Evolutionary conservation across 2,113 vertebrate genomes (phyloP), one percentile per base, ranked within the genome.

Genomic region (Rhipidura dahli): DNA sequence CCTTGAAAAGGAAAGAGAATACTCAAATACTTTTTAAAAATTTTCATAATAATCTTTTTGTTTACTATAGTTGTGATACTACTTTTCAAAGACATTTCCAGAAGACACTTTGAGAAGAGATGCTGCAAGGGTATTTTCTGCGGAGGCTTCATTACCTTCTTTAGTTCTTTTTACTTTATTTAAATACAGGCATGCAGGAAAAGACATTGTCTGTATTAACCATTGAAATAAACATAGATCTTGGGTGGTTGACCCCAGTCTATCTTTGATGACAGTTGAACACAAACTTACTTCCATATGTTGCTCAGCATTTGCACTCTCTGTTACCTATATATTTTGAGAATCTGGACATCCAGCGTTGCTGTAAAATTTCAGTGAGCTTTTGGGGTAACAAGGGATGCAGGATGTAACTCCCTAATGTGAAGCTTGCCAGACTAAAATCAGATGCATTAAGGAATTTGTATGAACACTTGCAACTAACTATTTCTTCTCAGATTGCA

Each of bases 251-350:
- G 88, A 94, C 93, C 93, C 47, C 78, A 84, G 90, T 93, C 73
- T 95, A 54, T 93, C 88, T 94, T 87, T 89, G 78, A 80, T 84
- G 92, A 91, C 89, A 89, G 83, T 76, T 56, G 66, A 92, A 96
- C 79, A 79, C 54, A 76, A 91, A 90, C 68, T 85, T 54, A 60
- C 50, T 83, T 85, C 85, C 90, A 92, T 73, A 93, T 88, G 77
- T 66, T 93, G 39, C 73, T 94, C 77, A 64, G 44, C 42, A 33
- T 91, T 95, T 91, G 73, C 56, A 66, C 68, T 84, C 77, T 61
- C 87, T 86, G 60, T 81, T 77, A 81, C 35, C 83, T 73, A 95
- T 89, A 92, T 35, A 91, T 56, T 87, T 57, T 65, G 81, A 82
- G 73, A 90, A 84, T 81, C 68, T 73, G 77, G 70, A 81, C 28